Percentiles rank a stretch among this genome's conserved stretches.
These are phyloP conservation scores for Troglohyphantes excavatus DNA, from an alignment of 2,888 invertebrate genomes.

Conservation along the genomic window DNA sequence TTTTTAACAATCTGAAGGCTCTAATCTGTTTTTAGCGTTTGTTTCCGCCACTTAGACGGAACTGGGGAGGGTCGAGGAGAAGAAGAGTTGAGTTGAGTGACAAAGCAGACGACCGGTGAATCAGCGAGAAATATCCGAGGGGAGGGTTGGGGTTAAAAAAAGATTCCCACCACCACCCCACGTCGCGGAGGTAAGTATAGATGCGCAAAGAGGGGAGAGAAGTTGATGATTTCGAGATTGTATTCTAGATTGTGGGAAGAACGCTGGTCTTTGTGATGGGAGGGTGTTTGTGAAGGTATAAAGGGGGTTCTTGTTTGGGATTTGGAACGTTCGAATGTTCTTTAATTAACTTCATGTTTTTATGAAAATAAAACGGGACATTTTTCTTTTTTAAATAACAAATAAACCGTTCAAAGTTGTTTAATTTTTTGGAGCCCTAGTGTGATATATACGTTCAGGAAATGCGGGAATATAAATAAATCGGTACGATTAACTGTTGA, in stretches of 20 bases:
- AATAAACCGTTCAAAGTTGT: too few relatives aligned
- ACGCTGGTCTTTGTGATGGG: not conserved
- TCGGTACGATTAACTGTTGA: too few relatives aligned
- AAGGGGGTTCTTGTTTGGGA: not conserved
- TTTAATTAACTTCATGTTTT: too few relatives aligned
- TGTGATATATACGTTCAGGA: too few relatives aligned
- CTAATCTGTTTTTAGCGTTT: slow-evolving; percentile 78
- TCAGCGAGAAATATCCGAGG: slow-evolving; percentile 68
- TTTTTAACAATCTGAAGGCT: slow-evolving; percentile 33
- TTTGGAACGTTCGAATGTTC: not conserved
- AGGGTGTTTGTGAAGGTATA: not conserved
- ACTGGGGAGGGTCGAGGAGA: slow-evolving; percentile 18
- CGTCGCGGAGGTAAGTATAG: slow-evolving; percentile 64
- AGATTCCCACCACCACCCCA: slow-evolving; percentile 32
- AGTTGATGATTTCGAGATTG: not conserved
- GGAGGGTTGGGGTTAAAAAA: slow-evolving; percentile 42
- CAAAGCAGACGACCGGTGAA: slow-evolving; percentile 76
- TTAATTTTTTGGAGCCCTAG: too few relatives aligned
- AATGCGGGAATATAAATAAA: too few relatives aligned
- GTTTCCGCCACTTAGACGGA: slow-evolving; percentile 76
- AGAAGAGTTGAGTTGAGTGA: slow-evolving; percentile 76
- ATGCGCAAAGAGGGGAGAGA: slow-evolving; percentile 12
- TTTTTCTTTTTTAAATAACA: too few relatives aligned
- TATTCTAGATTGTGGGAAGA: not conserved
- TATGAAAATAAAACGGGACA: too few relatives aligned